Evolutionary conservation across 2,113 vertebrate species (phyloP).

Genomic region (Erpornis zantholeuca): DNA sequence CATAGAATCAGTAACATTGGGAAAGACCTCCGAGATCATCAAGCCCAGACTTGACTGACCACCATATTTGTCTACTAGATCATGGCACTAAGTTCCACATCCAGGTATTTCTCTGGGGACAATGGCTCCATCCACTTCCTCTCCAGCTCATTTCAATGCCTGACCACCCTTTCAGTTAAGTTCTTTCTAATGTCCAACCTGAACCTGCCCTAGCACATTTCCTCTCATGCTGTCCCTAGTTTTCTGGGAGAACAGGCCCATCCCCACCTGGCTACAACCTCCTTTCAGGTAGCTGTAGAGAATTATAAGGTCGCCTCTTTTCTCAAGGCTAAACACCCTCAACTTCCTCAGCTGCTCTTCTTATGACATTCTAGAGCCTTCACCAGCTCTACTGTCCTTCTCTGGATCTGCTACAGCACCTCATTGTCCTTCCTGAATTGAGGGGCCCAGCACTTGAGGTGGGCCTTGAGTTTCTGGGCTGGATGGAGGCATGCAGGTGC

Average conservation of each 20-base stretch:
- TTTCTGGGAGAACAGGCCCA: fast-evolving
- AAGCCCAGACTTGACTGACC: background rate
- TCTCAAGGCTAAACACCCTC: background rate
- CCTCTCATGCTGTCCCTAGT: background rate
- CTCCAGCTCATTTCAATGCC: background rate
- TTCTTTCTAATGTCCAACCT: background rate
- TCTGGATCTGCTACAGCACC: background rate
- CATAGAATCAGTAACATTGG: background rate
- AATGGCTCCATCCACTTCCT: background rate
- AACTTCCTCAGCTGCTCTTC: background rate
- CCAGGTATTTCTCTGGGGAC: background rate
- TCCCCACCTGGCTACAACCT: no score
- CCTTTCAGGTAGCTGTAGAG: background rate
- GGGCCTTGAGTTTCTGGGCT: background rate
- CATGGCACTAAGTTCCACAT: background rate
- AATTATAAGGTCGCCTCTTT: background rate
- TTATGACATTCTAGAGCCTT: background rate
- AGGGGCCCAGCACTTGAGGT: background rate
- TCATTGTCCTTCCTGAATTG: background rate
- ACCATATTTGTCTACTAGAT: background rate
- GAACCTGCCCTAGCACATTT: background rate
- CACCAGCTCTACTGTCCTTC: background rate
- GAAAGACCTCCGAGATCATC: background rate
- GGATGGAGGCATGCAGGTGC: background rate
- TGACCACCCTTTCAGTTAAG: background rate